Evolutionary conservation across 2,113 vertebrate genomes (phyloP), one percentile per base, ranked within the genome.

Genomic region (Daboia siamensis): DNA sequence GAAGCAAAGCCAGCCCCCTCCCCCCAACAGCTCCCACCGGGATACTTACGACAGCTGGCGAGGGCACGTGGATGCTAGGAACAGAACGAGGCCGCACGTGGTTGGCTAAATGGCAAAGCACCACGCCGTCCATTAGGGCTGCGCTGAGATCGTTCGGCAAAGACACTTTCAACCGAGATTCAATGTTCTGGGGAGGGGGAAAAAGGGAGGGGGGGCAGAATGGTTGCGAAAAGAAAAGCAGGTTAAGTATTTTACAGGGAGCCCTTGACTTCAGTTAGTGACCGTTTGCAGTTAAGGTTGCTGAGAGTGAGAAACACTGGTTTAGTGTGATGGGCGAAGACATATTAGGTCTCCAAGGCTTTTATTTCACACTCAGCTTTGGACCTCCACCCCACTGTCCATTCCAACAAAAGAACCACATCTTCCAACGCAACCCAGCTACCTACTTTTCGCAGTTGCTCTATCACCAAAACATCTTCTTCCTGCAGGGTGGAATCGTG

Each of bases 61-160:
- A 99, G 61, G 99, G 99, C 88, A 99, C 99, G 3, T 99, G 99
- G 93, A 99, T 99, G 96, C 99, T 99, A 93, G 99, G 98, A 29
- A 99, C 99, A 1, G 99, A 99, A 3, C 99, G 98, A 51, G 99
- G 99, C 20, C 98, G 97, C 93, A 99, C 99, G 0, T 99, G 99
- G 96, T 99, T 99, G 96, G 99, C 99, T 96, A 99, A 95, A 93
- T 99, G 99, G 96, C 99, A 99, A 69, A 99, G 98, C 33, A 99
- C 99, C 46, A 99, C 99, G 0, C 99, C 99, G 1, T 99, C 99
- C 0, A 99, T 99, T 94, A 99, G 97, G 46, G 99, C 99, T 0
- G 99, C 98, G 11, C 99, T 98, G 3, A 99, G 98, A 91, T 99
- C 98, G 46, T 96, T 98, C 24, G 99, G 99, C 92, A 99, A 94